Conservation (phyloP, 2,113 vertebrate species). For the Osmerus mordax region DNA sequence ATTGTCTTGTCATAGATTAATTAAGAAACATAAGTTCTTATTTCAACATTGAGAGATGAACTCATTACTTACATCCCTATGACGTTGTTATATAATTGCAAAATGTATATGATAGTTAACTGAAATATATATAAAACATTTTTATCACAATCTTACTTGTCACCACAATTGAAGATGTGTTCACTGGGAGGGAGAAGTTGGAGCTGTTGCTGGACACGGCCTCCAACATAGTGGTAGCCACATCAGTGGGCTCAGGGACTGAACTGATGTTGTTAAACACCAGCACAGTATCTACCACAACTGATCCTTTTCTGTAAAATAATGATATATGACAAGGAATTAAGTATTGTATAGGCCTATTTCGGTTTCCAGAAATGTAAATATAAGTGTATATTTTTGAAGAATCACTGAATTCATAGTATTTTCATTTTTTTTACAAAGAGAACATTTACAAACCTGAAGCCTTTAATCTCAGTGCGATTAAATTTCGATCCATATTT, state of each 20-base stretch:
- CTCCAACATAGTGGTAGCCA: neutral
- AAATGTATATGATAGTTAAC: too few species aligned
- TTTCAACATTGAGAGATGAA: too few species aligned
- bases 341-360: too few species aligned
- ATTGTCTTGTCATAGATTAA: too few species aligned
- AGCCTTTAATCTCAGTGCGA: neutral
- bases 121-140: too few species aligned
- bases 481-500: neutral
- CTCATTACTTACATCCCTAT: too few species aligned
- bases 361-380: too few species aligned
- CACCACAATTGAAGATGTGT: neutral
- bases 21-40: too few species aligned
- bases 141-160: neutral
- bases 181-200: conserved; percentile 2
- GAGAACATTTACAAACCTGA: neutral
- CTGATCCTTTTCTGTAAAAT: neutral
- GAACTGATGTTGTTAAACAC: neutral
- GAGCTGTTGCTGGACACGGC: conserved; percentile 4
- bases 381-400: too few species aligned
- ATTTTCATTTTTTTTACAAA: neutral
- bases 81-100: too few species aligned
- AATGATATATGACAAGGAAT: neutral
- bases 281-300: conserved; percentile 1
- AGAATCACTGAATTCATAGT: neutral
- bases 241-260: neutral